phyloP scores from a whole-genome alignment of 2,888 invertebrate genomes.

The Cataglyphis altisquamis region DNA sequence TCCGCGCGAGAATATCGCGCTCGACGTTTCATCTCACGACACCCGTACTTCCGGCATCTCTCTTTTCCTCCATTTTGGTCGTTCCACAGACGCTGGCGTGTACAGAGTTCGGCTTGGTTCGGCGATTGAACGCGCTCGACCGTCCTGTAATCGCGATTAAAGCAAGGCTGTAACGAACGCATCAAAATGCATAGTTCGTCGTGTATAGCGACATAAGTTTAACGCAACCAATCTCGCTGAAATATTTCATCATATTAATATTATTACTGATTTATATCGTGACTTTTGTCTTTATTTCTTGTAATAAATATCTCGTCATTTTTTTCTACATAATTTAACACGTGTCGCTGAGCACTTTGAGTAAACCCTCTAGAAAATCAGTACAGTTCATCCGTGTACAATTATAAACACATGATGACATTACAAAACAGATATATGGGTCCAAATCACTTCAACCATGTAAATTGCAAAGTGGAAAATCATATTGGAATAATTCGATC shows the following conservation, averaged over 20 bases:
- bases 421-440: slow-evolving; percentile 6
- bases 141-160: slow-evolving; percentile 44
- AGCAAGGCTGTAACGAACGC: slow-evolving; percentile 41
- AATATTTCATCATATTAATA: background rate
- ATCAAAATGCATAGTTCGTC: slow-evolving; percentile 53
- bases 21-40: slow-evolving; percentile 52
- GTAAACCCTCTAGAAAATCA: slow-evolving; percentile 14
- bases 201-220: slow-evolving; percentile 4
- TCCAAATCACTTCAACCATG: background rate
- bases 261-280: background rate
- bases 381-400: background rate
- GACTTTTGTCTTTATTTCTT: slow-evolving; percentile 1
- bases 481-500: slow-evolving; percentile 36
- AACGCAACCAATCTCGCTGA: slow-evolving; percentile 12
- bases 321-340: background rate
- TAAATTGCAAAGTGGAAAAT: slow-evolving; percentile 39
- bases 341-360: background rate
- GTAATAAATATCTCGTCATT: slow-evolving; percentile 14
- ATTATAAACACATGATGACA: slow-evolving; percentile 3
- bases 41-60: slow-evolving; percentile 45
- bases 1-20: slow-evolving; percentile 52
- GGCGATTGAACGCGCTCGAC: slow-evolving; percentile 39
- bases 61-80: slow-evolving; percentile 59
- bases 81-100: slow-evolving; percentile 54
- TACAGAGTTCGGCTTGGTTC: slow-evolving; percentile 14